Evolutionary conservation across 2,797 vertebrate genomes (phyloP), one percentile per base, ranked within the genome.

Genomic region (Garrulus glandarius): DNA sequence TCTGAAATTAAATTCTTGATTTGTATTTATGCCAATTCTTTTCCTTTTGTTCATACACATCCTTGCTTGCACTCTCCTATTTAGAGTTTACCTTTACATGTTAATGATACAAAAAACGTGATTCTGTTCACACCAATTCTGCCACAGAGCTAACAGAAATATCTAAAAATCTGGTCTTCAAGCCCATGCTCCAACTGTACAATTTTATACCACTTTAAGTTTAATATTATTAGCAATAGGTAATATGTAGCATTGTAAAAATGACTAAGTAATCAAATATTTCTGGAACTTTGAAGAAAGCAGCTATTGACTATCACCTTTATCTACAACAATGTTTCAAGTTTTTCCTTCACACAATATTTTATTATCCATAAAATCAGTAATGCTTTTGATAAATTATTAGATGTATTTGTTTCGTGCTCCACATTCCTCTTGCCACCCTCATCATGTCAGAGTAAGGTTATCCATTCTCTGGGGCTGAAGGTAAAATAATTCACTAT

Each of bases 371-470:
- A 89, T 5, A 75, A 49, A 89, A 89, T 91, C 84, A 84, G 57
- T 55, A 89, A 78, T 0, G 3, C 20, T 85, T 82, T 71, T 93
- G 65, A 91, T 89, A 92, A 71, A 85, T 92, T 87, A 85, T 68
- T 74, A 92, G 57, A 87, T 37, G 5, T 14, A 50, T 69, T 77
- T 84, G 30, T 61, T 87, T 83, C 6, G 8, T 46, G 39, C 29
- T 89, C 30, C 76, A 91, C 76, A 78, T 80, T 91, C 71, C 63
- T 83, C 57, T 85, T 91, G 65, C 89, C 84, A 96, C 76, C 84
- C 91, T 92, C 61, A 50, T 50, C 34, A 47, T 34, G 50, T 60
- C 84, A 87, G 32, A 68, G 27, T 32, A 86, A 94, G 26, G 75
- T 87, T 75, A 96, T 91, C 82, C 69, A 81, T 92, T 91, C 84